Percentiles rank a stretch among this genome's conserved stretches.
phyloP scores from a whole-genome alignment of 2,888 invertebrate species.

The Erebia ligea region DNA sequence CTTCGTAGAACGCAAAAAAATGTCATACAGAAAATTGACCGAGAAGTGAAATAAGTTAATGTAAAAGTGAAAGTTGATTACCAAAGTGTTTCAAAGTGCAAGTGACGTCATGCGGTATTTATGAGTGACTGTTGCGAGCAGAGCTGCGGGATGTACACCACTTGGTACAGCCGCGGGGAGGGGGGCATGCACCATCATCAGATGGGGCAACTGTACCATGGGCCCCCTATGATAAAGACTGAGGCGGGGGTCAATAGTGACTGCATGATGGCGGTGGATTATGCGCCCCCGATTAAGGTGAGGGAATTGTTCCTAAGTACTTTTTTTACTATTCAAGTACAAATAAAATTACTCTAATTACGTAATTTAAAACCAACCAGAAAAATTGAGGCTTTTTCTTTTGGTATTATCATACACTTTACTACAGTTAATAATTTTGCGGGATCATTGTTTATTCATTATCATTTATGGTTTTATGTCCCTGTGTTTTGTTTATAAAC shows the following conservation, averaged over 20 bases:
- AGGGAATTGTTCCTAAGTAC: constrained; percentile 44
- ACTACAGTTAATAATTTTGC: no score
- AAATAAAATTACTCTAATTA: no score
- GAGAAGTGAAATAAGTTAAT: constrained; percentile 10
- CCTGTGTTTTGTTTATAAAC: no score
- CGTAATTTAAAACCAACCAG: no score
- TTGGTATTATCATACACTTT: no score
- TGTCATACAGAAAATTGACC: neutral
- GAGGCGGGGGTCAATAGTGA: constrained; percentile 85
- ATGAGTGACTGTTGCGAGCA: constrained; percentile 76
- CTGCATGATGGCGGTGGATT: constrained; percentile 86
- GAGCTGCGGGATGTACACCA: constrained; percentile 78
- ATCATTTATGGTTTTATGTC: no score
- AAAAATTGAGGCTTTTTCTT: no score
- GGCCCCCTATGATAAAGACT: constrained; percentile 84
- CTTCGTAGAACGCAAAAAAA: neutral
- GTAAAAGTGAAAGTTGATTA: constrained; percentile 17
- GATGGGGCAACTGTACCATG: constrained; percentile 81
- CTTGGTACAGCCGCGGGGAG: constrained; percentile 81
- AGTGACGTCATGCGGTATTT: constrained; percentile 59
- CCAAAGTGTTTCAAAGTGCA: constrained; percentile 34
- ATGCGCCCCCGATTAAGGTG: constrained; percentile 86
- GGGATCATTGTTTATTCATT: no score
- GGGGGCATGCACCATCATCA: constrained; percentile 80
- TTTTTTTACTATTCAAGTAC: no score